Evolutionary conservation across 1,140 invertebrate species (phyloP), one percentile per base, ranked within the genome.

Genomic region (Drosophila paulistorum): DNA sequence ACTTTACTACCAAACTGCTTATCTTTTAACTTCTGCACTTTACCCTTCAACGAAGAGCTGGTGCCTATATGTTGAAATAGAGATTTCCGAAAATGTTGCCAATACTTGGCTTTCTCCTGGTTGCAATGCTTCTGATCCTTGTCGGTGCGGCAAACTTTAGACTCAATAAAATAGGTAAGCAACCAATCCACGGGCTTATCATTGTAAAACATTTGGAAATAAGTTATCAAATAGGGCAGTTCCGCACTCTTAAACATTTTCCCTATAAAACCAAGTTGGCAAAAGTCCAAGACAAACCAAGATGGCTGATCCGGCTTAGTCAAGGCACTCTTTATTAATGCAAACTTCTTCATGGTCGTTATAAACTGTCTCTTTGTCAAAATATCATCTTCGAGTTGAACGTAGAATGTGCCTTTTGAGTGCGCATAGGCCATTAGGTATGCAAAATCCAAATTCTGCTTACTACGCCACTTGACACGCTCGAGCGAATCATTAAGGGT

Each of bases 111-210:
- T 91, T 97, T 97, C 67, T 95, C 96, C 81, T 95, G 94, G 85
- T 95, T 95, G 91, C 98, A 99, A 90, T 96, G 95, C 94, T 98
- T 97, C 96, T 98, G 93, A 91, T 96, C 95, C 92, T 96, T 97
- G 78, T 97, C 96, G 61, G 96, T 95, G 74, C 95, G 96, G 92
- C 98, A 99, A 20, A 97, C 96, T 93, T 98, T 98, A 0, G 98
- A 98, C 70, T 96, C 95, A 35, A 99, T 95, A 62, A 98, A 95
- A 92, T 98, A 96, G 77, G 98, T 97, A 6, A 99, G 93, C 1
- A 99, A 93, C 98, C 98, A 99, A 92, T 99, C 98, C 0, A 99
- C 98, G 0, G 98, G 98, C 93, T 99, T 98, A 89, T 99, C 97
- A 89, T 97, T 97, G 92, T 98, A 96, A 23, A 91, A 91, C 91